Evolutionary conservation across 2,113 vertebrate genomes (phyloP).

Genomic region (Verasper variegatus): DNA sequence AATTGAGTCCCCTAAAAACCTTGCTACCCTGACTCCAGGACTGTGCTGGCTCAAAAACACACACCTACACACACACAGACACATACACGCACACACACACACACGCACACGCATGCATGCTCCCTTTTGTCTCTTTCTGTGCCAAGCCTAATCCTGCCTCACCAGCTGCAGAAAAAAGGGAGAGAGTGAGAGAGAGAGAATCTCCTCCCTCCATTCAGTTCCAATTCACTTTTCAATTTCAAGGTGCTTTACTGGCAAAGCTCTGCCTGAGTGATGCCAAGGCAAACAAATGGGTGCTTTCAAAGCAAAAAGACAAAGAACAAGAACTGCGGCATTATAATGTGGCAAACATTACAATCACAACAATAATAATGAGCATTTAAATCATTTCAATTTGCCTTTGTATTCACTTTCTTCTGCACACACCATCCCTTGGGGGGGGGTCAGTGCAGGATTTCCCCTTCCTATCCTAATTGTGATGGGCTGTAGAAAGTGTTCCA

Average conservation of each 20-base stretch:
- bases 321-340: conserved; percentile 46
- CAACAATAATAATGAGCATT: conserved; percentile 62
- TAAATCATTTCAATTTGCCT: conserved; percentile 63
- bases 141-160: conserved; percentile 83
- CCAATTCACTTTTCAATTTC: conserved; percentile 85
- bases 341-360: conserved; percentile 55
- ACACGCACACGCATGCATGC: conserved; percentile 31
- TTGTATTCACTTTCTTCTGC: conserved; percentile 34
- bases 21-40: conserved; percentile 73
- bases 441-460: conserved; percentile 44
- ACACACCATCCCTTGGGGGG: conserved; percentile 32
- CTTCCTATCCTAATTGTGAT: conserved; percentile 54
- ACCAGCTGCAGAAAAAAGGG: conserved; percentile 71
- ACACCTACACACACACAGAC: conserved; percentile 26
- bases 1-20: conserved; percentile 80
- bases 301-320: conserved; percentile 55
- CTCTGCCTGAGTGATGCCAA: conserved; percentile 71
- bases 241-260: conserved; percentile 82
- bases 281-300: conserved; percentile 66
- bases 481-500: conserved; percentile 43
- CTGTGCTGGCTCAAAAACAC: conserved; percentile 47
- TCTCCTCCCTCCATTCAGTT: conserved; percentile 78
- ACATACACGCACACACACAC: conserved; percentile 38
- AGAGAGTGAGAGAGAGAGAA: conserved; percentile 53
- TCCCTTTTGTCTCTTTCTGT: conserved; percentile 74